phyloP scores from a whole-genome alignment of 2,888 invertebrate genomes.

The Meandrusa payeni region DNA sequence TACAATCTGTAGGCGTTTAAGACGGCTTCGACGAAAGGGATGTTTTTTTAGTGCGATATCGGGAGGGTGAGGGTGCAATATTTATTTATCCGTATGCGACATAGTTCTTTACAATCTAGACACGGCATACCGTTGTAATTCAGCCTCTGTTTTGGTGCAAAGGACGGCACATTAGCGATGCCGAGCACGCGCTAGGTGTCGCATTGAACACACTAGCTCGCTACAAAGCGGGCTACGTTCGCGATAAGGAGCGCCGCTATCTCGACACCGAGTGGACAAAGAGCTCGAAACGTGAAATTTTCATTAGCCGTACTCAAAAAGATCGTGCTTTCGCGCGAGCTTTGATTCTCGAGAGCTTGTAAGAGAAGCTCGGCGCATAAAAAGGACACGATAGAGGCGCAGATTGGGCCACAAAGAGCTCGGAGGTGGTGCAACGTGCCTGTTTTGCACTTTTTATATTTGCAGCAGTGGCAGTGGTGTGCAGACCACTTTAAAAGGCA shows the following conservation, averaged over 20 bases:
- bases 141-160: constrained; percentile 41
- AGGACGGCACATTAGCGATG: constrained; percentile 60
- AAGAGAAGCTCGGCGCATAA: constrained; percentile 72
- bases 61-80: constrained; percentile 80
- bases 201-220: constrained; percentile 51
- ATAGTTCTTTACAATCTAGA: constrained; percentile 68
- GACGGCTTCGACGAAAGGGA: constrained; percentile 79
- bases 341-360: constrained; percentile 77
- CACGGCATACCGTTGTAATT: constrained; percentile 63
- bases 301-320: constrained; percentile 74
- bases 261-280: constrained; percentile 62
- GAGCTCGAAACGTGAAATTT: constrained; percentile 74
- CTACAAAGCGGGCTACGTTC: constrained; percentile 63
- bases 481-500: constrained; percentile 80
- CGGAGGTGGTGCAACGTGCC: constrained; percentile 73
- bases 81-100: constrained; percentile 75
- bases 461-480: constrained; percentile 74
- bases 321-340: constrained; percentile 61
- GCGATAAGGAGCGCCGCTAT: constrained; percentile 67
- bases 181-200: constrained; percentile 59
- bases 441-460: constrained; percentile 77
- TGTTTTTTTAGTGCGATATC: constrained; percentile 78
- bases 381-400: constrained; percentile 73
- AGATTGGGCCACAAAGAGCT: constrained; percentile 80
- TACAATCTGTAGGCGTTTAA: constrained; percentile 82